Evolutionary conservation across 64 coral and sea anemone genomes (phyloP).

Genomic region (Orbicella faveolata): DNA sequence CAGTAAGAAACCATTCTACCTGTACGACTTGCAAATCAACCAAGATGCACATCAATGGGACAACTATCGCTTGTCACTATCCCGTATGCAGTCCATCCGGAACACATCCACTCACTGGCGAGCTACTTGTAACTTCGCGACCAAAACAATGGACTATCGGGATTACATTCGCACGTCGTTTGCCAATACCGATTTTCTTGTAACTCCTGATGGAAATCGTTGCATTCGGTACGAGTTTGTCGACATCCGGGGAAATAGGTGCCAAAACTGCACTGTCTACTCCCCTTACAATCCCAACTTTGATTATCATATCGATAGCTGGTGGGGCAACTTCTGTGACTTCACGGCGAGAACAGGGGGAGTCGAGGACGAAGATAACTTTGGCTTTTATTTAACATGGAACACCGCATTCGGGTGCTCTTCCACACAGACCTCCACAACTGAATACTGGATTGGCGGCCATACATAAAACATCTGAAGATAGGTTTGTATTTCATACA

Average conservation of each 20-base stretch:
- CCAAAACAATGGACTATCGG: background rate
- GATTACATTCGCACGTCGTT: conserved; percentile 8
- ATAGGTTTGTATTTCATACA: background rate
- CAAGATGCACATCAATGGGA: conserved; percentile 37
- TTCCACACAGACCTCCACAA: background rate
- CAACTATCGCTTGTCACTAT: conserved; percentile 19
- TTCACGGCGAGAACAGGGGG: background rate
- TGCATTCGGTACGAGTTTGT: background rate
- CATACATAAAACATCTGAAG: background rate
- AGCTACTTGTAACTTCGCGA: conserved; percentile 37
- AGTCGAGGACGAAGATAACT: background rate
- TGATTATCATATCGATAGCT: background rate
- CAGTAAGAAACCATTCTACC: conserved; percentile 1
- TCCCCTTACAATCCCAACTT: background rate
- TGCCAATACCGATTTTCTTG: background rate
- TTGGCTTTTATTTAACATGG: background rate
- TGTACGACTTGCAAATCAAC: conserved; percentile 36
- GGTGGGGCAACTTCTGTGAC: background rate
- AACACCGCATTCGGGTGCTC: background rate
- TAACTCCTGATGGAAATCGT: background rate
- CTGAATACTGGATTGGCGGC: conserved; percentile 21
- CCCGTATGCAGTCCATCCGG: conserved; percentile 25
- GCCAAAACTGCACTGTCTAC: background rate
- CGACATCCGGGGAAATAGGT: background rate
- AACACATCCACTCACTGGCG: conserved; percentile 32